A percentile compares a stretch with the other conserved stretches of the same genome.
Conservation (phyloP, 92 coral and sea anemone species). For the Palythoa caribaeorum region DNA sequence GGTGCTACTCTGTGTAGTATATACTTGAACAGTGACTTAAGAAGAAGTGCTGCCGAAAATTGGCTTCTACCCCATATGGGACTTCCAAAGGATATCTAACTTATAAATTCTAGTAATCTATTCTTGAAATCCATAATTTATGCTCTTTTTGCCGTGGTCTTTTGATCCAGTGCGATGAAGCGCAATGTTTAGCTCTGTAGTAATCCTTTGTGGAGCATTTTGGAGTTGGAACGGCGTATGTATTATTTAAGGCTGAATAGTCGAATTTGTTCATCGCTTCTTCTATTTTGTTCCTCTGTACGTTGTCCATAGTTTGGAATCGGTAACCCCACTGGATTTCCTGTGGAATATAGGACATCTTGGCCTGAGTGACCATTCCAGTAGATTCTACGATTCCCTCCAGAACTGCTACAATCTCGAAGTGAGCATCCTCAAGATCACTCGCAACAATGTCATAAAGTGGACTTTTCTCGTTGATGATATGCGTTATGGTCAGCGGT, state of each 20-base stretch:
- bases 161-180: neutral
- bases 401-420: slow-evolving; percentile 90
- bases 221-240: slow-evolving; percentile 60
- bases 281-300: neutral
- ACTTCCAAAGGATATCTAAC: neutral
- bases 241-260: slow-evolving; percentile 68
- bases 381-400: slow-evolving; percentile 94
- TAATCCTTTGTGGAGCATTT: slow-evolving; percentile 65
- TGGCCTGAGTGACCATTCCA: slow-evolving; percentile 94
- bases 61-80: neutral
- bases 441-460: slow-evolving; percentile 80
- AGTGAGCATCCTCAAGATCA: slow-evolving; percentile 64
- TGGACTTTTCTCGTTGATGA: slow-evolving; percentile 90
- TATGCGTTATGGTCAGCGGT: slow-evolving; percentile 87
- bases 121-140: slow-evolving; percentile 22
- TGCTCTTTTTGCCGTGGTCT: slow-evolving; percentile 7
- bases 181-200: slow-evolving; percentile 7
- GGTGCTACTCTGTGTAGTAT: too few relatives aligned
- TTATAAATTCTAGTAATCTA: slow-evolving; percentile 8
- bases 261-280: slow-evolving; percentile 58
- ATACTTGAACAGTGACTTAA: neutral
- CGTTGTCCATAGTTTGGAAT: slow-evolving; percentile 57
- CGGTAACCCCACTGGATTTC: slow-evolving; percentile 93
- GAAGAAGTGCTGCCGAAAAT: neutral
- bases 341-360: slow-evolving; percentile 83